A percentile compares a stretch with the other conserved stretches of the same genome.
phyloP scores from a whole-genome alignment of 2,113 vertebrate genomes.

The Corynorhinus townsendii region DNA sequence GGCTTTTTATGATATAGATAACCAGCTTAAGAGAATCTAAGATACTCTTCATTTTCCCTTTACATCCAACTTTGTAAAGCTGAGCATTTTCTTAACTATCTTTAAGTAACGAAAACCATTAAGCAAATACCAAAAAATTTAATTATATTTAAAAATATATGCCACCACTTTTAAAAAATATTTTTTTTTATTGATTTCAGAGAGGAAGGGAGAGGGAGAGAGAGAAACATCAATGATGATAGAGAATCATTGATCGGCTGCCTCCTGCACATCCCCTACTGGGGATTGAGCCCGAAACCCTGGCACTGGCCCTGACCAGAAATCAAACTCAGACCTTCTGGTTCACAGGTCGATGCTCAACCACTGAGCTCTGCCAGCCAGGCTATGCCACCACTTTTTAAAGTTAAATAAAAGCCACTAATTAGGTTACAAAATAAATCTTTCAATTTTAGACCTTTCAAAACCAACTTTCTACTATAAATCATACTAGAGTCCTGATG shows the following conservation, averaged over 20 bases:
- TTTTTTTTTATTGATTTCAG: no score
- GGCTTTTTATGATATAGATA: not conserved
- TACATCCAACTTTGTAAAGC: not conserved
- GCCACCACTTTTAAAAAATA: not conserved
- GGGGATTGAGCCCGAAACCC: no score
- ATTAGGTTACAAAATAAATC: not conserved
- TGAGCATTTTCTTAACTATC: not conserved
- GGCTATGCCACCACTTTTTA: not conserved
- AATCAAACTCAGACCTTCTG: no score
- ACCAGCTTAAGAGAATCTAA: not conserved
- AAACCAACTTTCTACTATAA: not conserved
- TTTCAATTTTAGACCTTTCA: not conserved
- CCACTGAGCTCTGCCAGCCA: no score
- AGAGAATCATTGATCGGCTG: no score
- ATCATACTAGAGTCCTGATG: not conserved
- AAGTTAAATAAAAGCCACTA: not conserved
- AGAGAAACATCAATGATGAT: no score
- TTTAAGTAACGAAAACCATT: not conserved
- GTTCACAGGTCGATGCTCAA: no score
- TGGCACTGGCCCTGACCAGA: no score
- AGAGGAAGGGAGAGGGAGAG: no score
- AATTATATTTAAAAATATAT: not conserved
- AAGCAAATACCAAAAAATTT: not conserved
- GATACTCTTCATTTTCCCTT: not conserved
- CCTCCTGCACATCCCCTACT: no score